These are phyloP conservation scores for Hafferia zeledoni DNA, from an alignment of 2,797 vertebrate species.

Conservation along the genomic window DNA sequence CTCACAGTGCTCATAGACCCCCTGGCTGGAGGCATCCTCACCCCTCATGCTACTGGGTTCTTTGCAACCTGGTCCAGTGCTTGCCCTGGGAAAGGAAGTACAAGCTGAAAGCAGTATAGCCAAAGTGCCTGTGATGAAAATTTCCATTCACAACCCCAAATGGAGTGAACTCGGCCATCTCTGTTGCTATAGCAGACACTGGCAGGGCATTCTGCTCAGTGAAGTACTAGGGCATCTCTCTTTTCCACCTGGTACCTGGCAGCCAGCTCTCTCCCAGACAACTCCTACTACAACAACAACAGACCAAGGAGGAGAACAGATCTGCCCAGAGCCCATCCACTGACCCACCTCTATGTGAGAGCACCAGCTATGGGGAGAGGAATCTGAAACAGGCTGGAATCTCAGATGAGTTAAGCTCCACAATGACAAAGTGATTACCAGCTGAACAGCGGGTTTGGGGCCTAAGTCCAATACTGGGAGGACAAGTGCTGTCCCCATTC, in stretches of 20 bases:
- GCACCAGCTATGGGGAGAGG: neutral
- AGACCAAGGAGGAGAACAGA: neutral
- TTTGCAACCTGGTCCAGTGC: neutral
- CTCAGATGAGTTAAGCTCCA: neutral
- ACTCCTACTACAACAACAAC: rapidly evolving
- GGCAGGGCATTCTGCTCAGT: neutral
- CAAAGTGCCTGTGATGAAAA: neutral
- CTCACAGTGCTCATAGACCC: neutral
- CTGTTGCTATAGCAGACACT: conserved; percentile 8
- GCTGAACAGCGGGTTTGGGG: neutral
- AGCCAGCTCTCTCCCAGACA: neutral
- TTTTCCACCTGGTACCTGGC: neutral
- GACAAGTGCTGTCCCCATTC: neutral
- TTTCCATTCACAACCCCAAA: neutral
- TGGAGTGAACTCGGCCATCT: neutral
- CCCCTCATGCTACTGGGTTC: neutral
- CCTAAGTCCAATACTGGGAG: neutral
- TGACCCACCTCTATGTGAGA: neutral
- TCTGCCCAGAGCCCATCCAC: neutral
- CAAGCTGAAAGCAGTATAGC: neutral
- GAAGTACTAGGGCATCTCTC: neutral
- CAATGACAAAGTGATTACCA: neutral
- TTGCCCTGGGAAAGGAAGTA: neutral
- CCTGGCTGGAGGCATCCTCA: neutral
- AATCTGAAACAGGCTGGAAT: neutral